phyloP scores from a whole-genome alignment of 2,797 vertebrate genomes.

The Molothrus aeneus region DNA sequence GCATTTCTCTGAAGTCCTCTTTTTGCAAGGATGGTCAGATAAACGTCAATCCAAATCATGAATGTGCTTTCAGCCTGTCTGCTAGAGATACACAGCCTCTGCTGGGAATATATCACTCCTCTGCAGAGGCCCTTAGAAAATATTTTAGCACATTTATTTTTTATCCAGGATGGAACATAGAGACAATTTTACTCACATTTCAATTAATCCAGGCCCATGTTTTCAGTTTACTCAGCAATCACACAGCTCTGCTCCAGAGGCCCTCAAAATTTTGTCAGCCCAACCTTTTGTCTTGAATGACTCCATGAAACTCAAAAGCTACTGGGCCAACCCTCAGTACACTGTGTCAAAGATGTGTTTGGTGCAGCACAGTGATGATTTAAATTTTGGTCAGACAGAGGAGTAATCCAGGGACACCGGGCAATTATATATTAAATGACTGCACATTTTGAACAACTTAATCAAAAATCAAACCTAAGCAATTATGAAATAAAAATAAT shows the following conservation, averaged over 20 bases:
- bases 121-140: background rate
- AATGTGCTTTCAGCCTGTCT: background rate
- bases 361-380: background rate
- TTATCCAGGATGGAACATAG: background rate
- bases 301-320: background rate
- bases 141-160: background rate
- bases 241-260: background rate
- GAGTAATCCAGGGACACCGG: background rate
- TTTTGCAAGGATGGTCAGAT: background rate
- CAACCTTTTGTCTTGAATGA: background rate
- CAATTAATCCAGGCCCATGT: background rate
- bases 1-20: background rate
- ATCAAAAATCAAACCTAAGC: background rate
- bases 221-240: background rate
- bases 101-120: background rate
- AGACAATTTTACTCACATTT: background rate
- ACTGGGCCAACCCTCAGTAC: background rate
- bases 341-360: background rate
- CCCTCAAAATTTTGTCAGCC: background rate
- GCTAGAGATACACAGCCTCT: background rate
- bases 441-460: background rate
- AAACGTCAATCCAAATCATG: background rate
- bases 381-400: background rate
- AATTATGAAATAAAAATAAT: background rate
- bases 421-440: rapidly evolving